Conservation (phyloP, 2,888 invertebrate species). For the Trachelus troglodyta region DNA sequence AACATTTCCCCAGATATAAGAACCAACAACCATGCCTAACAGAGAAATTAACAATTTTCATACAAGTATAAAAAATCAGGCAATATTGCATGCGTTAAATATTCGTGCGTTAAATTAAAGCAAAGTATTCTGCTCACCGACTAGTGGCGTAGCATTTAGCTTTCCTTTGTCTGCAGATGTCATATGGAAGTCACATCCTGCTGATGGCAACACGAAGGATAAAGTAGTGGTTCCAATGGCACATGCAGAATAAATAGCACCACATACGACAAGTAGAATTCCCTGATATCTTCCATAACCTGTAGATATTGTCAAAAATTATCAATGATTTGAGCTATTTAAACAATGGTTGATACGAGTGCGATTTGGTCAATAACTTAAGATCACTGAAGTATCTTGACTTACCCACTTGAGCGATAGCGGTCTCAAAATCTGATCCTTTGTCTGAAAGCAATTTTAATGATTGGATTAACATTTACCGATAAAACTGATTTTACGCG, state of each 20-base stretch:
- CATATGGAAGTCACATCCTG: slow-evolving; percentile 85
- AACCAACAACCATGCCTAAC: slow-evolving; percentile 76
- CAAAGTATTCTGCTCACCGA: slow-evolving; percentile 69
- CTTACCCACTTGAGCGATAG: slow-evolving; percentile 72
- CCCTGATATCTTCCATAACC: neutral
- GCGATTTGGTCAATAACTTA: neutral
- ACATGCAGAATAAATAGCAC: neutral
- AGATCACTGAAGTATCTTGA: slow-evolving; percentile 27
- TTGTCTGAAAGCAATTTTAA: slow-evolving; percentile 13
- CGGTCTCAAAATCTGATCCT: slow-evolving; percentile 71
- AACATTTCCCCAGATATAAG: slow-evolving; percentile 78
- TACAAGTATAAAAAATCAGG: neutral
- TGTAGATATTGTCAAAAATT: neutral
- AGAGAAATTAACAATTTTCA: slow-evolving; percentile 10
- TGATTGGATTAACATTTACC: neutral
- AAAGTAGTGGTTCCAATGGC: neutral
- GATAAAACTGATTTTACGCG: neutral
- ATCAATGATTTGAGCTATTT: neutral
- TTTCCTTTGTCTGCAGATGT: slow-evolving; percentile 82
- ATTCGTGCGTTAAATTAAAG: neutral
- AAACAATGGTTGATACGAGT: neutral
- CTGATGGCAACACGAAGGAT: slow-evolving; percentile 81
- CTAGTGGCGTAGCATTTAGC: slow-evolving; percentile 81
- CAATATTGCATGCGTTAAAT: neutral
- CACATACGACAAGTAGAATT: neutral